phyloP scores from a whole-genome alignment of 1,140 invertebrate species.

The Liolophura sinensis region DNA sequence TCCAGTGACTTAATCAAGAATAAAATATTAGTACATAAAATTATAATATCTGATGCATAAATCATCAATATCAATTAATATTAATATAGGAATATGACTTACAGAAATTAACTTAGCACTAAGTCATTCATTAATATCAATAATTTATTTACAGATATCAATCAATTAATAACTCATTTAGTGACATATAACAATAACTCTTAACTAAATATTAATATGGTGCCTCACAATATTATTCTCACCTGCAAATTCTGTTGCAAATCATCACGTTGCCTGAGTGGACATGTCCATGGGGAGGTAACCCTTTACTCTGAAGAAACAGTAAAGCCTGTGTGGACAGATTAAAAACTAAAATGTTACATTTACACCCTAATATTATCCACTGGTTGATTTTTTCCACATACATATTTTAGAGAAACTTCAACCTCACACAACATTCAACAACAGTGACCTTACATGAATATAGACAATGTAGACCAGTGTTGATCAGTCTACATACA shows the following conservation, averaged over 20 bases:
- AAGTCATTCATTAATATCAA: too few species aligned
- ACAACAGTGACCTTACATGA: neutral
- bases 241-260: constrained; percentile 76
- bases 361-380: neutral
- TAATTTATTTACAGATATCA: too few species aligned
- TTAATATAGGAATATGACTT: too few species aligned
- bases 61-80: too few species aligned
- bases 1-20: too few species aligned
- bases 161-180: too few species aligned
- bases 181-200: too few species aligned
- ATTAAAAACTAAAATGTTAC: neutral
- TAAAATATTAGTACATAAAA: too few species aligned
- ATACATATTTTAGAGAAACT: neutral
- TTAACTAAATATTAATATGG: too few species aligned
- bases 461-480: neutral
- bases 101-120: too few species aligned
- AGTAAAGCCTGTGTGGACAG: constrained; percentile 66
- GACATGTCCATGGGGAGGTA: constrained; percentile 82
- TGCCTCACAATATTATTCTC: too few species aligned
- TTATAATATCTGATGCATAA: too few species aligned
- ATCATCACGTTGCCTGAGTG: constrained; percentile 90
- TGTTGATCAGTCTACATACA: neutral
- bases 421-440: neutral
- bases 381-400: neutral
- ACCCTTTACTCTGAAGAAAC: constrained; percentile 84